Percentiles rank a stretch among this genome's conserved stretches.
These are phyloP conservation scores for Zaprionus tsacasi DNA, from an alignment of 1,140 invertebrate genomes.

Conservation along the genomic window DNA sequence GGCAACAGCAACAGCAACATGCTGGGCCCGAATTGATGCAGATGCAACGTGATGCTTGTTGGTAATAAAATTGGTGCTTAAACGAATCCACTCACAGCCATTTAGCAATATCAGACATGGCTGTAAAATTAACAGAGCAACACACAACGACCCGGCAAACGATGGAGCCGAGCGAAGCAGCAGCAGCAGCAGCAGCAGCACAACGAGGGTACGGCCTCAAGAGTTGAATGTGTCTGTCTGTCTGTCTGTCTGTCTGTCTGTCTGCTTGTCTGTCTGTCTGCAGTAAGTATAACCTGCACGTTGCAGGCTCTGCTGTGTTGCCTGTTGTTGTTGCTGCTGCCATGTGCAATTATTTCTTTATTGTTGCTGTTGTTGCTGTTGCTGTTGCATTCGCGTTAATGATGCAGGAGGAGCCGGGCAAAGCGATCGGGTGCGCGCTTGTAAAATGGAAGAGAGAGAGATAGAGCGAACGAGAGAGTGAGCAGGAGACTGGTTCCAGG, in stretches of 20 bases:
- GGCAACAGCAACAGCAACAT: conserved; percentile 29
- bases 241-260: background rate
- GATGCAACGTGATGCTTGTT: conserved; percentile 81
- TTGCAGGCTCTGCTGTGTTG: conserved; percentile 32
- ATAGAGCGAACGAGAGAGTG: background rate
- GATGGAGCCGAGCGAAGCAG: conserved; percentile 21
- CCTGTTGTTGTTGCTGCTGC: conserved; percentile 34
- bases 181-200: background rate
- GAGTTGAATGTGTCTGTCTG: background rate
- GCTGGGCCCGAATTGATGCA: conserved; percentile 65
- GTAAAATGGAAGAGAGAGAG: conserved; percentile 66
- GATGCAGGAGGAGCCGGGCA: conserved; percentile 56
- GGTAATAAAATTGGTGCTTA: conserved; percentile 84
- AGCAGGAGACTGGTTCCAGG: conserved; percentile 16
- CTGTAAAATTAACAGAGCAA: conserved; percentile 83
- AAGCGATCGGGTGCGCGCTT: conserved; percentile 40
- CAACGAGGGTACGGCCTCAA: conserved; percentile 69
- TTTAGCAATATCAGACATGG: conserved; percentile 84
- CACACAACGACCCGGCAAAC: conserved; percentile 58
- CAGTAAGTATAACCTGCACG: conserved; percentile 41
- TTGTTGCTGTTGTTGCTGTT: conserved; percentile 67
- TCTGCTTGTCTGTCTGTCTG: background rate
- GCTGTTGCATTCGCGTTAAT: conserved; percentile 66
- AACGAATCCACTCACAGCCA: conserved; percentile 84
- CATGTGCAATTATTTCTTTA: conserved; percentile 75